These are phyloP conservation scores for Lasioglossum marginatum DNA, from an alignment of 2,888 invertebrate species.

Conservation along the genomic window DNA sequence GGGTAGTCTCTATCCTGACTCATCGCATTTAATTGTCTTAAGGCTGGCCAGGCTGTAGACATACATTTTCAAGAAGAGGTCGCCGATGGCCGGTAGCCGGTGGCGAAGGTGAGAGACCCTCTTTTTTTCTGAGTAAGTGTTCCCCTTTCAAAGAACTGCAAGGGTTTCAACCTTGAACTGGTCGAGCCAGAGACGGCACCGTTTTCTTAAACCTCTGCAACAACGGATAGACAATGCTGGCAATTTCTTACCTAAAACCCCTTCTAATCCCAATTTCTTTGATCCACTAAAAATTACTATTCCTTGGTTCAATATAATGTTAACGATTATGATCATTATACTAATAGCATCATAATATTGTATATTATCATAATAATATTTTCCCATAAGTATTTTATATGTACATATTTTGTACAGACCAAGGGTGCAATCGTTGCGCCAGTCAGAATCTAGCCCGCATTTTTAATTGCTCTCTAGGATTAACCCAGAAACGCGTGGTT, in stretches of 20 bases:
- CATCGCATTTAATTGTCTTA: slow-evolving; percentile 49
- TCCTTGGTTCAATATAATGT: too few species aligned
- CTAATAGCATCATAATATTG: too few species aligned
- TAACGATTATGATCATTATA: too few species aligned
- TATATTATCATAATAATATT: too few species aligned
- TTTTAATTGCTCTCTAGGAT: not conserved
- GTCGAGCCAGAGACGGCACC: slow-evolving; percentile 11
- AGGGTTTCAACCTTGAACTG: slow-evolving; percentile 24
- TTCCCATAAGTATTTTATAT: too few species aligned
- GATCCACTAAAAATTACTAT: too few species aligned
- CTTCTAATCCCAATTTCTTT: not conserved
- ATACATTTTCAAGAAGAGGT: slow-evolving; percentile 9
- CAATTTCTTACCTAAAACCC: not conserved
- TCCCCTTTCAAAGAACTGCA: slow-evolving; percentile 13
- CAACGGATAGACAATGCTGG: not conserved
- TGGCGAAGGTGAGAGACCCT: slow-evolving; percentile 12
- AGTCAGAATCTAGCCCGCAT: not conserved
- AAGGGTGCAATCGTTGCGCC: not conserved
- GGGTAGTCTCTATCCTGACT: slow-evolving; percentile 24
- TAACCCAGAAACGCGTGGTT: not conserved
- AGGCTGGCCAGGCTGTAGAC: slow-evolving; percentile 8
- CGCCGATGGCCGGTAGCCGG: not conserved
- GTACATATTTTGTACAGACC: too few species aligned
- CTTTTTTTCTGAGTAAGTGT: not conserved
- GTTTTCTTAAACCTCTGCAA: not conserved